Percentiles rank a stretch among this genome's conserved stretches.
These are phyloP conservation scores for Pediacus dermestoides DNA, from an alignment of 2,888 invertebrate species.

Conservation along the genomic window DNA sequence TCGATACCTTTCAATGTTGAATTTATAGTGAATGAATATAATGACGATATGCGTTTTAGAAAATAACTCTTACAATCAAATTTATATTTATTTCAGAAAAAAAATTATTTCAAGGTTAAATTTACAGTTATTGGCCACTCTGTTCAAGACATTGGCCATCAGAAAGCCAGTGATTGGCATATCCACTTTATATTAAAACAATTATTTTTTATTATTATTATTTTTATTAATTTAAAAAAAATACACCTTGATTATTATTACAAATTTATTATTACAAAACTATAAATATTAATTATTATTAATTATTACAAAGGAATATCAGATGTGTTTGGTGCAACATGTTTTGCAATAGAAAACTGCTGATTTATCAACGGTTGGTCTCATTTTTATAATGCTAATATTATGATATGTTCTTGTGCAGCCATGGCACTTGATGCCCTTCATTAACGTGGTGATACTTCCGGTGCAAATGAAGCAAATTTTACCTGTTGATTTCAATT, in stretches of 20 bases:
- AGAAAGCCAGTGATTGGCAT: neutral
- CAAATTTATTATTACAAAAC: no score
- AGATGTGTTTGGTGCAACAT: neutral
- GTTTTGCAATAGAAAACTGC: neutral
- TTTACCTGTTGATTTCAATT: neutral
- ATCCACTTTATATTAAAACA: neutral
- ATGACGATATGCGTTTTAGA: neutral
- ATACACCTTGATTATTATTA: no score
- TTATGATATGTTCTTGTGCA: slow-evolving; percentile 1
- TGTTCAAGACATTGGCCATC: slow-evolving; percentile 1
- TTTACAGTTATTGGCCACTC: slow-evolving; percentile 1
- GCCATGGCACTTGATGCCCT: slow-evolving; percentile 1
- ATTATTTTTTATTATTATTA: neutral
- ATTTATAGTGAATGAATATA: neutral
- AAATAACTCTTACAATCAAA: neutral
- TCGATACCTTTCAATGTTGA: neutral
- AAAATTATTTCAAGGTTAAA: neutral
- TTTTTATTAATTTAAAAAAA: neutral
- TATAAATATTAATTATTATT: no score
- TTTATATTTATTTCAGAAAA: neutral
- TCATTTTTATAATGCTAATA: neutral
- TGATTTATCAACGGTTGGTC: neutral
- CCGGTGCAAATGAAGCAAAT: slow-evolving; percentile 1
- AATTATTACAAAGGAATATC: no score
- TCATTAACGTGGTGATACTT: neutral